These are phyloP conservation scores for Drosophila subpulchrella DNA, from an alignment of 1,140 invertebrate species.

Conservation along the genomic window DNA sequence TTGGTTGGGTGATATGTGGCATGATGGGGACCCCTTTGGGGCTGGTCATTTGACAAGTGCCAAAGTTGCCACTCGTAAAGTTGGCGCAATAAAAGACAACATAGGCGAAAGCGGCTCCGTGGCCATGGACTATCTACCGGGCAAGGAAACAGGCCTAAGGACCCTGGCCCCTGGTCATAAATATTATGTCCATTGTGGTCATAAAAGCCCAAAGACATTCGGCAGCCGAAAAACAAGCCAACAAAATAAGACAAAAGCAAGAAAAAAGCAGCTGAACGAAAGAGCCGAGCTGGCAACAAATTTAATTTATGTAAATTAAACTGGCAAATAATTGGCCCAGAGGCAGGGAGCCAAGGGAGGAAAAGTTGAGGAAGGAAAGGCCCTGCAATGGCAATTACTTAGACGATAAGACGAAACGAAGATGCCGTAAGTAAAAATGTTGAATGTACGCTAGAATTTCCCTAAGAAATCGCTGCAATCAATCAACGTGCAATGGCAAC, in stretches of 20 bases:
- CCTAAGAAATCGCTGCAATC: conserved; percentile 78
- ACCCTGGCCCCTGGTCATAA: conserved; percentile 46
- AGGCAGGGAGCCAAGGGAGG: neutral
- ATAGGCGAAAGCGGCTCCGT: conserved; percentile 30
- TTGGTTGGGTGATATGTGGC: conserved; percentile 16
- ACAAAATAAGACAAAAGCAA: conserved; percentile 30
- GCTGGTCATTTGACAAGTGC: conserved; percentile 65
- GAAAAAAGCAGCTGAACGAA: conserved; percentile 1
- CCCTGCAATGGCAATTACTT: conserved; percentile 71
- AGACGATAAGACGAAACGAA: conserved; percentile 62
- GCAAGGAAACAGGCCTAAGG: conserved; percentile 24
- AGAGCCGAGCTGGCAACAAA: conserved; percentile 44
- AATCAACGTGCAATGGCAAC: conserved; percentile 78
- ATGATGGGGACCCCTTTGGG: conserved; percentile 37
- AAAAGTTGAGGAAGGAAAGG: neutral
- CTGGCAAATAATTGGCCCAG: conserved; percentile 63
- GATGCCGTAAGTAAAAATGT: conserved; percentile 45
- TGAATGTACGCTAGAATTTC: conserved; percentile 62
- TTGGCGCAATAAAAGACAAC: conserved; percentile 57
- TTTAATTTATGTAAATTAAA: conserved; percentile 78
- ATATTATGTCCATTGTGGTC: conserved; percentile 65
- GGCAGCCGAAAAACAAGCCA: conserved; percentile 34
- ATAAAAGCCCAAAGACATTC: conserved; percentile 58
- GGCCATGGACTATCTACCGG: conserved; percentile 9
- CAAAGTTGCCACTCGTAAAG: conserved; percentile 67